Evolutionary conservation across 2,113 vertebrate genomes (phyloP).

Genomic region (Tyrannus savana): DNA sequence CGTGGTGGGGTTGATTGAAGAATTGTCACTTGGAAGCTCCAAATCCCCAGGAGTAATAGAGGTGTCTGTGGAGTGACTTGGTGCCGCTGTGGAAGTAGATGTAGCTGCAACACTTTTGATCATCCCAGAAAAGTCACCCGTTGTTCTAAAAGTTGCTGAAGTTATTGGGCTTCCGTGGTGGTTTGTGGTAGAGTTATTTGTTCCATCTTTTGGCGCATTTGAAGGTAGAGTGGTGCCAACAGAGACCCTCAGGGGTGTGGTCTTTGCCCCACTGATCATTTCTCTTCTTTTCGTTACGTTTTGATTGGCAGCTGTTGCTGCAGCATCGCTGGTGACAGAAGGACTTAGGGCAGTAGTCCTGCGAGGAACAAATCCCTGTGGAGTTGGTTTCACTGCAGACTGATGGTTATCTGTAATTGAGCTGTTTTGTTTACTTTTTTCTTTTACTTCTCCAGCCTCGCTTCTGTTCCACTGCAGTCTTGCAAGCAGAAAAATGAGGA

Average conservation of each 20-base stretch:
- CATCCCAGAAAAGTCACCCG: not conserved
- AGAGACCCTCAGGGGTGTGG: not conserved
- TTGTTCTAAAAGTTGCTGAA: not conserved
- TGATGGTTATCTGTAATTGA: not conserved
- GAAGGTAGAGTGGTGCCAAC: not conserved
- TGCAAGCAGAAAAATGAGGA: conserved; percentile 30
- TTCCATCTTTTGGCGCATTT: not conserved
- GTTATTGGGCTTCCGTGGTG: not conserved
- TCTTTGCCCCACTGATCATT: not conserved
- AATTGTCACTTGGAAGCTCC: not conserved
- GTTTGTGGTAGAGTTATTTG: not conserved
- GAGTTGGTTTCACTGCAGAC: not conserved
- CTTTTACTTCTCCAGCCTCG: not conserved
- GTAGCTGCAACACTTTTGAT: not conserved
- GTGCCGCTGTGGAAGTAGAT: not conserved
- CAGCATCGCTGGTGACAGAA: not conserved
- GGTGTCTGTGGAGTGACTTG: not conserved
- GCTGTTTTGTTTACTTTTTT: not conserved
- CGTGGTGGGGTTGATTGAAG: not conserved
- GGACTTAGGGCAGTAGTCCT: not conserved
- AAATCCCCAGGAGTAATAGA: not conserved
- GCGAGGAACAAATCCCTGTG: not conserved
- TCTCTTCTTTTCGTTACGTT: not conserved
- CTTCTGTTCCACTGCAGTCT: conserved; percentile 9
- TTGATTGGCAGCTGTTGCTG: not conserved